Evolutionary conservation across 2,113 vertebrate species (phyloP), one percentile per base, ranked within the genome.

Genomic region (Rhadina sibilatrix): DNA sequence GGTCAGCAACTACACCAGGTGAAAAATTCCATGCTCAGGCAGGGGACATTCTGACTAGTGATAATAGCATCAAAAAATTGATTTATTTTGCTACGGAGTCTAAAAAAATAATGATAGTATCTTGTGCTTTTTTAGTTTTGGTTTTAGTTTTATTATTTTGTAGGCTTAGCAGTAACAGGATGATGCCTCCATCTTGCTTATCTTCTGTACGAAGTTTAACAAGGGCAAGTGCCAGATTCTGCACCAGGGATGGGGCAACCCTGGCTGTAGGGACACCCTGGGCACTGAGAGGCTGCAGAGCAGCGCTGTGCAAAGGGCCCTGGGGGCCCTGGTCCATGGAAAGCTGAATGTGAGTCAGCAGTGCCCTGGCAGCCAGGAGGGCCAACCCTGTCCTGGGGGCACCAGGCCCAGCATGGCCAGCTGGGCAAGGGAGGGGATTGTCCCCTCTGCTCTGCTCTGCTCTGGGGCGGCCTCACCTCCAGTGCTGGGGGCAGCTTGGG

Each of bases 251-350:
- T 35, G 57, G 30, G 49, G 4, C 49, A 54, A 0, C 30, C 20
- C 40, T 47, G 47, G 30, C 4, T 63, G 24, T 14, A 3, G 0
- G 0, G 13, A 18, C 25, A 42, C 35, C 4, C 13, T 13, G 30
- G 25, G 65, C 3, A 70, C 17, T 38, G n/a, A 69, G 56, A 38
- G 40, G n/a, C 64, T 61, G 74, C 10, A 53, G 46, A 87, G 23
- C 56, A 61, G 28, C 1, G 2, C 54, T 27, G 38, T 13, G 28
- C 74, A 28, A 53, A 53, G 19, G 40, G n/a, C 3, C n/a, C 47
- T 70, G 38, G 38, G 28, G 19, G 12, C n/a, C 40, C 54, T 33
- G 64, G 3, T 5, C 1, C 1, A 20, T 13, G 64, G 19, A 6
- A 52, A 46, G 64, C 1, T 53, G 28, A 20, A 11, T 13, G 9